phyloP scores from a whole-genome alignment of 2,888 invertebrate species.

The Diogma glabrata region DNA sequence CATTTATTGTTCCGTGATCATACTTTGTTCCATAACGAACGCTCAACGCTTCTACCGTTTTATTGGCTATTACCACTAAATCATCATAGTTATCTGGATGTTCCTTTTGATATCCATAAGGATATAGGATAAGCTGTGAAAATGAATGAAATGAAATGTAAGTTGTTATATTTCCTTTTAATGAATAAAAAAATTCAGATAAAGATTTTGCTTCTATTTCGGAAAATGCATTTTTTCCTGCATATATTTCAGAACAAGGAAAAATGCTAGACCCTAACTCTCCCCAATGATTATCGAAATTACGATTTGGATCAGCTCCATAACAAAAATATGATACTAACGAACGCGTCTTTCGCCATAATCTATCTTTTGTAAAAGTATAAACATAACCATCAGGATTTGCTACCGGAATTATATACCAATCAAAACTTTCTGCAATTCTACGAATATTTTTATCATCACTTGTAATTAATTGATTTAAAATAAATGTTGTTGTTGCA shows the following conservation, averaged over 20 bases:
- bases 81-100: constrained; percentile 42
- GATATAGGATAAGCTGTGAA: constrained; percentile 54
- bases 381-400: constrained; percentile 64
- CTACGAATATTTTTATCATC: constrained; percentile 29
- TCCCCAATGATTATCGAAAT: constrained; percentile 61
- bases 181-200: constrained; percentile 40
- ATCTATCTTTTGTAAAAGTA: constrained; percentile 42
- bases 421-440: constrained; percentile 41
- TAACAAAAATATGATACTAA: constrained; percentile 32
- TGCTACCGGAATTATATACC: constrained; percentile 55
- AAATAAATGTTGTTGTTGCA: constrained; percentile 38
- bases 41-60: constrained; percentile 26
- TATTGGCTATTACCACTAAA: constrained; percentile 31
- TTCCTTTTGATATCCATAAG: constrained; percentile 45
- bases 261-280: constrained; percentile 43
- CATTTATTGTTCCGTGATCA: constrained; percentile 37
- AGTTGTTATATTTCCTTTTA: constrained; percentile 41
- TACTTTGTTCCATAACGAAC: constrained; percentile 35
- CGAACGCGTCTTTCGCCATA: constrained; percentile 59
- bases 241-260: constrained; percentile 51
- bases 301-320: constrained; percentile 68
- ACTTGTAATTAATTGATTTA: constrained; percentile 40
- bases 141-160: constrained; percentile 67
- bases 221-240: constrained; percentile 56
- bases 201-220: constrained; percentile 50